Evolutionary conservation across 2,888 invertebrate genomes (phyloP).

Genomic region (Ornithoptera alexandrae): DNA sequence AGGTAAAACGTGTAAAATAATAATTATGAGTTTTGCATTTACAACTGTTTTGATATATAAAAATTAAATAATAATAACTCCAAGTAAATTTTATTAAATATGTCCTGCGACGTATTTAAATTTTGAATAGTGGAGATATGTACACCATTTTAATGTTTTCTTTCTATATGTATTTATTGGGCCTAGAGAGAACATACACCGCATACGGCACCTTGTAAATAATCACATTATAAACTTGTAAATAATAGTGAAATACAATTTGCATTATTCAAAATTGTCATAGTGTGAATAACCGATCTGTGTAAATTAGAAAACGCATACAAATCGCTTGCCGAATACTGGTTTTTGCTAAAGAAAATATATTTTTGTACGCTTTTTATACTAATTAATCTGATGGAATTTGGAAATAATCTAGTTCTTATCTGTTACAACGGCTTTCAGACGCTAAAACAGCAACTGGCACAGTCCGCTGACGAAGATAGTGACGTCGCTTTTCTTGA

Average conservation of each 20-base stretch:
- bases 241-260: not conserved
- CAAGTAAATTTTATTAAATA: not conserved
- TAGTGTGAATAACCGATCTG: constrained; percentile 20
- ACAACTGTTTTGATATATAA: no score
- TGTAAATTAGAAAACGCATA: constrained; percentile 9
- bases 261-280: constrained; percentile 8
- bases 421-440: constrained; percentile 38
- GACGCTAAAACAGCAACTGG: constrained; percentile 69
- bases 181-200: constrained; percentile 47
- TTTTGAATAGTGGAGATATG: constrained; percentile 16
- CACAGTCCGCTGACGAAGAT: constrained; percentile 66
- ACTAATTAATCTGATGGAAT: not conserved
- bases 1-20: no score
- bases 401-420: not conserved
- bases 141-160: not conserved
- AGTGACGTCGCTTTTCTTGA: constrained; percentile 57
- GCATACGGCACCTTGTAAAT: constrained; percentile 48
- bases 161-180: not conserved
- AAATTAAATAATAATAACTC: not conserved
- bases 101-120: constrained; percentile 23
- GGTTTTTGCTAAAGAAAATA: constrained; percentile 11
- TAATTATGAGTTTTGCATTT: no score
- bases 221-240: constrained; percentile 40
- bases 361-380: constrained; percentile 10
- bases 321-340: constrained; percentile 20